phyloP scores from a whole-genome alignment of 2,888 invertebrate genomes.

The Mythimna lalbum region DNA sequence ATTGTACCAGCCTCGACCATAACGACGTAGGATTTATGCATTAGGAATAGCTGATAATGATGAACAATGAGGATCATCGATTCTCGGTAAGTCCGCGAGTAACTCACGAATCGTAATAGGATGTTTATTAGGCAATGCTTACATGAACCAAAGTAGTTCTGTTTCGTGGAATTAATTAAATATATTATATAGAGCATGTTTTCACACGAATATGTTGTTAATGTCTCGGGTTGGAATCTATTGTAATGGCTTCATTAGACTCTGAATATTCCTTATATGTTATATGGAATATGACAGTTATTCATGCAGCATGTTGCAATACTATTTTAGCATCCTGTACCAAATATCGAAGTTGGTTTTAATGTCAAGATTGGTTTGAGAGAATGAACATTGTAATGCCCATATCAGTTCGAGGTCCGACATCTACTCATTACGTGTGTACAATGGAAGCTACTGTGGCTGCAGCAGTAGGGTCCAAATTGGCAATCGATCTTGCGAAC shows the following conservation, averaged over 20 bases:
- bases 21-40: slow-evolving; percentile 60
- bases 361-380: slow-evolving; percentile 19
- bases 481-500: slow-evolving; percentile 18
- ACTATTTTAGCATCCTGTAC: slow-evolving; percentile 1
- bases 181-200: slow-evolving; percentile 4
- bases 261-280: slow-evolving; percentile 8
- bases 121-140: slow-evolving; percentile 46
- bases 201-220: slow-evolving; percentile 16
- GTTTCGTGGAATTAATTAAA: slow-evolving; percentile 30
- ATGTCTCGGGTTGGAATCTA: slow-evolving; percentile 7
- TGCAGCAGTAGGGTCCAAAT: slow-evolving; percentile 5
- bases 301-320: slow-evolving; percentile 20
- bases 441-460: slow-evolving; percentile 11
- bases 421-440: slow-evolving; percentile 1
- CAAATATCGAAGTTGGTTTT: slow-evolving; percentile 11
- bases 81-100: slow-evolving; percentile 56
- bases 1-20: slow-evolving; percentile 50
- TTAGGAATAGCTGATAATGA: slow-evolving; percentile 63
- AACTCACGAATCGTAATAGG: slow-evolving; percentile 59
- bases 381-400: slow-evolving; percentile 28
- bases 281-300: slow-evolving; percentile 28
- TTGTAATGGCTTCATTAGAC: slow-evolving; percentile 38
- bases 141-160: slow-evolving; percentile 24
- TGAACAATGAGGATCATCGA: slow-evolving; percentile 62
- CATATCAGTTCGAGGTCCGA: slow-evolving; percentile 21